A percentile compares a stretch with the other conserved stretches of the same genome.
Evolutionary conservation across 53 echinoderm and acorn worm species (phyloP).

Genomic region (Astropecten irregularis): DNA sequence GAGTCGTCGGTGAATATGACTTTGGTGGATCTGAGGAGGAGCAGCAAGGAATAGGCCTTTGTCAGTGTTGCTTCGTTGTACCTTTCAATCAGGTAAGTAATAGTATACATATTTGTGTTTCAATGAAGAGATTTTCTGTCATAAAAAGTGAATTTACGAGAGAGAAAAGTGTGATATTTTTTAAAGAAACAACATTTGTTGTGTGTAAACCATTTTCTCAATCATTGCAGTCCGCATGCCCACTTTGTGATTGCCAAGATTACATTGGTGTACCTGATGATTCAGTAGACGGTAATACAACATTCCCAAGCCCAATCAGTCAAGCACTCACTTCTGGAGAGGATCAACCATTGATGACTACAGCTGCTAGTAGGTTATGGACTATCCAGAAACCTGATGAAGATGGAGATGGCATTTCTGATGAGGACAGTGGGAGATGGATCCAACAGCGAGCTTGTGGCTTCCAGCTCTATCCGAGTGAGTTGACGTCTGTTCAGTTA

Average conservation of each 20-base stretch:
- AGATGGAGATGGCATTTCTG: slow-evolving; percentile 14
- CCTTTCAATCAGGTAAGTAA: slow-evolving; percentile 58
- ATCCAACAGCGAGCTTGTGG: slow-evolving; percentile 34
- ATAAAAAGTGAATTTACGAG: too few species aligned
- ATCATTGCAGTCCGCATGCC: background rate
- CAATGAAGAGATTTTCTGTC: too few species aligned
- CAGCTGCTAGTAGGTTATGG: background rate
- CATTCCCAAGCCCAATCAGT: background rate
- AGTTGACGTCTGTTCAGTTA: background rate
- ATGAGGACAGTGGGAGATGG: background rate
- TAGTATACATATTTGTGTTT: too few species aligned
- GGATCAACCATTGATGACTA: background rate
- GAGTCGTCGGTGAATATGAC: slow-evolving; percentile 53
- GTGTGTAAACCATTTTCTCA: background rate
- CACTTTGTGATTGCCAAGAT: slow-evolving; percentile 13
- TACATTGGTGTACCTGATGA: background rate
- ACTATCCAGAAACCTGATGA: background rate
- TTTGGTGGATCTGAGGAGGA: background rate
- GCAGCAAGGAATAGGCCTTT: slow-evolving; percentile 36
- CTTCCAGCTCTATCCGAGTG: slow-evolving; percentile 54
- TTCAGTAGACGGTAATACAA: background rate
- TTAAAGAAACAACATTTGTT: too few species aligned
- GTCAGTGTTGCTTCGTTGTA: slow-evolving; percentile 49
- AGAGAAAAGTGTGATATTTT: too few species aligned
- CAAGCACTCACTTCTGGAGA: background rate